Conservation (phyloP, 2,797 vertebrate genomes). For the Aotus griseimembra region DNA sequence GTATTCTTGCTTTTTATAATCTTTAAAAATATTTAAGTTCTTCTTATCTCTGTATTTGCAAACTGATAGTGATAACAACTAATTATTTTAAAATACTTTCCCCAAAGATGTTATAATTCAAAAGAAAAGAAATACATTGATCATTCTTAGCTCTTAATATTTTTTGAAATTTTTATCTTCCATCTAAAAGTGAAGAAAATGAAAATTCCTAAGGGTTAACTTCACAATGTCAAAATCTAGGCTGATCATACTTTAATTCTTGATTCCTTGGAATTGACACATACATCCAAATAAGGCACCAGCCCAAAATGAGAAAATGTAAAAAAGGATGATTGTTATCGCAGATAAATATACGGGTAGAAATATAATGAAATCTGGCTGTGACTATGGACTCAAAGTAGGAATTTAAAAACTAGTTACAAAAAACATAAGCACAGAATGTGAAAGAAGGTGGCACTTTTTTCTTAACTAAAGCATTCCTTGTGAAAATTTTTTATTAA, state of each 20-base stretch:
- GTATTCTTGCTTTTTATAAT: not conserved
- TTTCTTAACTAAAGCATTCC: not conserved
- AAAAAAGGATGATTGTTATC: not conserved
- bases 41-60: not conserved
- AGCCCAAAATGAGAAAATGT: not conserved
- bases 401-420: not conserved
- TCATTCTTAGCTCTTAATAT: not conserved
- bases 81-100: constrained; percentile 29
- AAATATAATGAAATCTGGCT: not conserved
- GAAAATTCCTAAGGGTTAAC: not conserved
- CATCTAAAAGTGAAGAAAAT: constrained; percentile 20
- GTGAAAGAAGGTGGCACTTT: not conserved
- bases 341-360: not conserved
- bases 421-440: not conserved
- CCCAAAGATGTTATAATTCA: not conserved
- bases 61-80: not conserved
- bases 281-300: not conserved
- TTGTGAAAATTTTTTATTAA: not conserved
- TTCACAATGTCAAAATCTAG: not conserved
- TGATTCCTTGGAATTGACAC: constrained; percentile 19
- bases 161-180: not conserved
- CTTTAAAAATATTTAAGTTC: constrained; percentile 31
- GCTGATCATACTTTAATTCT: not conserved
- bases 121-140: not conserved
- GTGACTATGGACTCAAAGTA: not conserved